phyloP scores from a whole-genome alignment of 2,888 invertebrate genomes.

The Ophonus ardosiacus region DNA sequence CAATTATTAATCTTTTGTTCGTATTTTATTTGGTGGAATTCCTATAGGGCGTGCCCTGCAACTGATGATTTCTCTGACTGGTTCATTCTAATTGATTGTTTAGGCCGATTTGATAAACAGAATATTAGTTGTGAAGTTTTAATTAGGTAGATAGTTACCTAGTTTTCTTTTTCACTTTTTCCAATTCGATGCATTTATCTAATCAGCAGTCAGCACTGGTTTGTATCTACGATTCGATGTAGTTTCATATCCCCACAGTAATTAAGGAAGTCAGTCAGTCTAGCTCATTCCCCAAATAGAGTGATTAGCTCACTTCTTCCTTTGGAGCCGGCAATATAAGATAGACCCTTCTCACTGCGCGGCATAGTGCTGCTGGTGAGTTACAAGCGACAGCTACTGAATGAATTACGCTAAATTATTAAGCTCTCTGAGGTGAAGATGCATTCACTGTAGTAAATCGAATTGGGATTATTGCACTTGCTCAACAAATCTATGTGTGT shows the following conservation, averaged over 20 bases:
- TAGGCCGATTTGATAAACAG: too few species aligned
- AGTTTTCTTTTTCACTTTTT: too few species aligned
- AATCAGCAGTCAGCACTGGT: constrained; percentile 20
- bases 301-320: constrained; percentile 68
- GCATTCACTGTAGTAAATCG: constrained; percentile 18
- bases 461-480: constrained; percentile 35
- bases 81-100: too few species aligned
- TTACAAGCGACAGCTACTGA: constrained; percentile 11
- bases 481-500: background rate
- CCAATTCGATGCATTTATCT: constrained; percentile 3
- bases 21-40: too few species aligned
- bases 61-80: too few species aligned
- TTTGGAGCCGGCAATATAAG: background rate
- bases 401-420: constrained; percentile 38
- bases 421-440: background rate
- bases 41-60: too few species aligned
- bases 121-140: too few species aligned
- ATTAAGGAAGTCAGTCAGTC: constrained; percentile 67
- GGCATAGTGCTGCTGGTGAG: background rate
- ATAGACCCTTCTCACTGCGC: constrained; percentile 12
- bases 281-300: constrained; percentile 66
- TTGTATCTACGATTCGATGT: constrained; percentile 30
- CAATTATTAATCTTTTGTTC: too few species aligned
- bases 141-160: too few species aligned
- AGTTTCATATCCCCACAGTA: constrained; percentile 58